Evolutionary conservation across 2,888 invertebrate genomes (phyloP), one percentile per base, ranked within the genome.

Genomic region (Pristionchus exspectatus): DNA sequence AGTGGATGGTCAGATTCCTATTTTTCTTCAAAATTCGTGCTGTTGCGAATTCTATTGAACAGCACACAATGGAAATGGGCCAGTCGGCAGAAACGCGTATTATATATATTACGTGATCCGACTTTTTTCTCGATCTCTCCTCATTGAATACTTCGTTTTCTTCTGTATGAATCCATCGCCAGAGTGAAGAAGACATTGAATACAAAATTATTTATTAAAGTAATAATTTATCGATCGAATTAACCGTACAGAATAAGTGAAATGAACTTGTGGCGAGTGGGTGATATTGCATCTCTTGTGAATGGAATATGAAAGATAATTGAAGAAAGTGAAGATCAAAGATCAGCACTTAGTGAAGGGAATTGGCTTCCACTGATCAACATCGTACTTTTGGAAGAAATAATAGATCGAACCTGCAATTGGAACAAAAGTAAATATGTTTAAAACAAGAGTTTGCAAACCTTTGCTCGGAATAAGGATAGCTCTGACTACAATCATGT

Each of bases 281-380:
- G 33, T 85, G 18, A 85, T 85, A 85, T 85, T 85, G 56, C 56
- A 85, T 56, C 54, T 27, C 27, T 56, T 27, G n/a, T 24, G 38
- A 24, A 83, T 27, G 9, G 54, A 24, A 24, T 18, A 30, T 54
- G 59, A 24, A 85, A 21, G 33, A 21, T 38, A n/a, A 74, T n/a
- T 81, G 50, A 50, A 38, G n/a, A 83, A 12, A 27, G 56, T 21
- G 9, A 83, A 81, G 56, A 27, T 54, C 56, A 83, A 83, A 56
- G 50, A 54, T 83, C 81, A 85, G 84, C 84, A 85, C 50, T 85
- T 85, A 56, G 50, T 85, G 84, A 33, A 85, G 56, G 84, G 84
- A 2, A 56, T 27, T 5, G 30, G 24, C 84, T 56, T 59, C 59
- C 33, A 33, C 59, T 85, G 84, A 2, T 85, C 84, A 3, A 59